These are phyloP conservation scores for Lithophane leautieri DNA, from an alignment of 2,888 invertebrate species.

Conservation along the genomic window DNA sequence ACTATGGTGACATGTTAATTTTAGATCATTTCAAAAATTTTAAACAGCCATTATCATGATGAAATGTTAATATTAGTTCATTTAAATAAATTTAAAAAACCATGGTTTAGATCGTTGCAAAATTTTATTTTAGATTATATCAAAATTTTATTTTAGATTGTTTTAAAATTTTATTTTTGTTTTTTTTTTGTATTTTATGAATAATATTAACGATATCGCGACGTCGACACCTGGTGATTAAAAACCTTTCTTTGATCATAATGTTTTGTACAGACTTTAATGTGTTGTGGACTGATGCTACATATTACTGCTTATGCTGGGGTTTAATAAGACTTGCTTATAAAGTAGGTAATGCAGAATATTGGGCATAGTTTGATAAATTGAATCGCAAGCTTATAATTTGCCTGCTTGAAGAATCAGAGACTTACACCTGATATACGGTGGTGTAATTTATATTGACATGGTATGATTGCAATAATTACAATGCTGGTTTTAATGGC, in stretches of 20 bases:
- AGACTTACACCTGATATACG: conserved; percentile 1
- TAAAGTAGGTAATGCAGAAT: conserved; percentile 15
- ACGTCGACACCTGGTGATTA: conserved; percentile 11
- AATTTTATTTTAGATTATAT: not conserved
- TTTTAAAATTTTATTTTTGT: conserved; percentile 33
- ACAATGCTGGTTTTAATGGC: conserved; percentile 12
- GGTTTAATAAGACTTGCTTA: conserved; percentile 2
- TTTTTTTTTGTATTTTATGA: conserved; percentile 28
- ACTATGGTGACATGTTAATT: conserved; percentile 28
- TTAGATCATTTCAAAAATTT: not conserved
- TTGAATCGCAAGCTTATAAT: not conserved
- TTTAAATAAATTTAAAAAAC: not conserved
- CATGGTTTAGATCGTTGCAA: not conserved
- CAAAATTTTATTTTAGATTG: conserved; percentile 25
- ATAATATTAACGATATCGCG: conserved; percentile 5
- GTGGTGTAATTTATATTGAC: not conserved
- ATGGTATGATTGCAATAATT: conserved; percentile 13
- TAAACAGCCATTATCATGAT: not conserved
- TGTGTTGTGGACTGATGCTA: conserved; percentile 25
- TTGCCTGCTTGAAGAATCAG: not conserved
- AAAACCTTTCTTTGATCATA: conserved; percentile 19
- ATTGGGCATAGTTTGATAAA: conserved; percentile 9
- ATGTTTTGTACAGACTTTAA: not conserved
- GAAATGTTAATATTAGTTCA: not conserved
- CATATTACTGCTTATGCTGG: conserved; percentile 7